Evolutionary conservation across 2,888 invertebrate genomes (phyloP), one percentile per base, ranked within the genome.

Genomic region (Tetragnatha montana): DNA sequence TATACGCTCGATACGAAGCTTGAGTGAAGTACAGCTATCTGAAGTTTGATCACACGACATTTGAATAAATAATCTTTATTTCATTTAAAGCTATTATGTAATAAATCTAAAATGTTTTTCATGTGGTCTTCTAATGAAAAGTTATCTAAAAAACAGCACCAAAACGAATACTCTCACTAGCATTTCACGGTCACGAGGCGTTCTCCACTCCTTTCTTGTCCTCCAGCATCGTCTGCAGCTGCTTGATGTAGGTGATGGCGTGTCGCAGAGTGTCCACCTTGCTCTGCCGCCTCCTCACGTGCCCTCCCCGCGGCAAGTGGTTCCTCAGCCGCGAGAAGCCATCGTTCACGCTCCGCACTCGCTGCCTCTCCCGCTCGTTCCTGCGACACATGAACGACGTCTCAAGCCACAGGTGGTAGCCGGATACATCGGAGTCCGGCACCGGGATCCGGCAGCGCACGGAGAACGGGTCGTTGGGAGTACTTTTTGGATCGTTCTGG

Each of bases 201-300:
- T 17, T 17, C 60, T 60, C 60, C 3, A 14, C 17, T 7, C 8
- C 47, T 60, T 83, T 68, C 21, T 89, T 89, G 12, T 80, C 82
- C 14, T 86, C 74, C 49, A 91, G 69, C 12, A 87, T n/a, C 21
- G n/a, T 80, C 47, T 89, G 82, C n/a, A 91, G 47, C 10, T 91
- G 81, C 22, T 80, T 86, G 35, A 91, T 91, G 60, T 91, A 91
- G 17, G 92, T 91, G 70, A 93, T 93, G 17, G 93, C 93, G 21
- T 93, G 91, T 10, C 93, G 92, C n/a, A 93, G 91, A 1, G 93
- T 93, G 91, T 93, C 93, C 71, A 93, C 93, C 91, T 93, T 93
- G 91, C 93, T 93, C 81, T 93, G 92, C 22, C 93, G 90, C 35
- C 93, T 87, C 10, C 81, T 50, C 47, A 91, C 87, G 19, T 86